phyloP scores from a whole-genome alignment of 2,113 vertebrate genomes.

The Psephotus haematonotus region DNA sequence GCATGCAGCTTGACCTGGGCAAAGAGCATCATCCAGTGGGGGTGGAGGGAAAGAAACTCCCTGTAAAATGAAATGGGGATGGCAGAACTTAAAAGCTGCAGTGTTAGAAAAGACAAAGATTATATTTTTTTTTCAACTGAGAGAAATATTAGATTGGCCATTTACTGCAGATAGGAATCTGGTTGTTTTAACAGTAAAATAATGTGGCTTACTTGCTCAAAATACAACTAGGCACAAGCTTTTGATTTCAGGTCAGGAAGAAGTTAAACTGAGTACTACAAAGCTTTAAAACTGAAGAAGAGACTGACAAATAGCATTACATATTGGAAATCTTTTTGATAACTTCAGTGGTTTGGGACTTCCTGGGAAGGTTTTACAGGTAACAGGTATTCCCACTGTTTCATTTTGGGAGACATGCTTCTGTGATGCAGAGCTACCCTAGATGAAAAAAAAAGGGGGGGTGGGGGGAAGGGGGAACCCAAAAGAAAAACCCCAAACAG shows the following conservation, averaged over 20 bases:
- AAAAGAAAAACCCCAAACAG: background rate
- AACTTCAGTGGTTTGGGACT: background rate
- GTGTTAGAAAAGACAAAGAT: background rate
- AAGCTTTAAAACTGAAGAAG: background rate
- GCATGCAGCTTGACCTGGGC: background rate
- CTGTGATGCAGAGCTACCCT: background rate
- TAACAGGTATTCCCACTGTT: background rate
- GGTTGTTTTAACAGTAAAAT: background rate
- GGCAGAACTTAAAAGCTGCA: background rate
- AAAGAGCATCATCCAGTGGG: background rate
- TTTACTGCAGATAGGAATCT: background rate
- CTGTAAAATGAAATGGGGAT: background rate
- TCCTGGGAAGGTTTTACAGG: background rate
- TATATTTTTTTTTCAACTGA: background rate
- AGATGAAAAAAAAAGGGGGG: background rate
- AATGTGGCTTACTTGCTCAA: background rate
- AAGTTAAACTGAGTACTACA: background rate
- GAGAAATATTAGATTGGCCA: background rate
- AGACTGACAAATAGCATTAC: background rate
- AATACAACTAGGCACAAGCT: background rate
- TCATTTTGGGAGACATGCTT: background rate
- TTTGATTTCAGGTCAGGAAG: background rate
- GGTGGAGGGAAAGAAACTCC: background rate
- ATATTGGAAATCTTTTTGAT: background rate
- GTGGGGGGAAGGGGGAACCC: too few relatives aligned